These are phyloP conservation scores for Panthera uncia DNA, from an alignment of 2,113 vertebrate species.

Conservation along the genomic window DNA sequence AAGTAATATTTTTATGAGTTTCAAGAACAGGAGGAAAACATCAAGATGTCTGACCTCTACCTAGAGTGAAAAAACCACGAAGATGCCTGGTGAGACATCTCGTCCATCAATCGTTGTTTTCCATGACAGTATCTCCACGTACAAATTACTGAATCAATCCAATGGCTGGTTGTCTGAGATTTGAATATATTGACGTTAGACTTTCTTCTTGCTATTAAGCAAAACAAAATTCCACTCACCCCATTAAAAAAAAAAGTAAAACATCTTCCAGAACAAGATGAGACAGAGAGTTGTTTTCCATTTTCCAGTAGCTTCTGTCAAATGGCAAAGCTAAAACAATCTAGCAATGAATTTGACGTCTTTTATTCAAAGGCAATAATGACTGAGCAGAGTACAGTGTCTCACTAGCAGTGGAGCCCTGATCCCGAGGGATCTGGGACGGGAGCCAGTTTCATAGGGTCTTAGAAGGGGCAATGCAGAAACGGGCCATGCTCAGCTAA, in stretches of 20 bases:
- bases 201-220: conserved; percentile 15
- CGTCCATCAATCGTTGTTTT: background rate
- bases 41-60: background rate
- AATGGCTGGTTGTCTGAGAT: background rate
- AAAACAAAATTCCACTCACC: conserved; percentile 13
- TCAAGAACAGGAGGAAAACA: background rate
- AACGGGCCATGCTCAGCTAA: background rate
- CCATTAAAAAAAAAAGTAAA: background rate
- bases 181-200: background rate
- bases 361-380: background rate
- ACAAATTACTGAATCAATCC: background rate
- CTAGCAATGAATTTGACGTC: background rate
- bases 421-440: background rate
- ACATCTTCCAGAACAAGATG: background rate
- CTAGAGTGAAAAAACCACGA: background rate
- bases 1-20: background rate
- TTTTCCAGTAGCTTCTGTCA: background rate
- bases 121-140: background rate
- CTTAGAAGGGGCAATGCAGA: background rate
- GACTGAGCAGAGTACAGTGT: background rate
- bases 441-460: background rate
- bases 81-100: background rate
- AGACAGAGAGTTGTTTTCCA: background rate
- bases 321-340: background rate
- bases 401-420: background rate